Conservation (phyloP, 2,888 invertebrate species). For the Patella ulyssiponensis region DNA sequence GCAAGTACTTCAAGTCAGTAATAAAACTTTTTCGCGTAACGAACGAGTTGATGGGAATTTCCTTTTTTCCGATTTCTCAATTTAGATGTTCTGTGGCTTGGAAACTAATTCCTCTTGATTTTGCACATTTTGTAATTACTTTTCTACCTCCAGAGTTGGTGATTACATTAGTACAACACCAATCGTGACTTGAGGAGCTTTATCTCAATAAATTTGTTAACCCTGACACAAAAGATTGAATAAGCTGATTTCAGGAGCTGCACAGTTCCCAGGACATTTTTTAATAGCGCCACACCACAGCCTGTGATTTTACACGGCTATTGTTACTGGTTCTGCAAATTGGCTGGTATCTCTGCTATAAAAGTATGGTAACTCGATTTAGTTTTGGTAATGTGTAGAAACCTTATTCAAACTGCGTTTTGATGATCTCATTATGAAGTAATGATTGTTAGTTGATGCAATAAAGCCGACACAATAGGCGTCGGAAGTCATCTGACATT, state of each 20-base stretch:
- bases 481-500: neutral
- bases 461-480: neutral
- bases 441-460: neutral
- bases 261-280: no score
- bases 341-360: no score
- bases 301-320: no score
- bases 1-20: no score
- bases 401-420: neutral
- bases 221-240: neutral
- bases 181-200: neutral
- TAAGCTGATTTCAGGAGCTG: no score
- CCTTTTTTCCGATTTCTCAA: neutral
- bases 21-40: no score
- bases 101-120: neutral
- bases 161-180: constrained; percentile 2
- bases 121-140: constrained; percentile 3
- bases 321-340: no score
- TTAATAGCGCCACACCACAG: no score
- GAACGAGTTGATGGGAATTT: neutral
- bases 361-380: neutral
- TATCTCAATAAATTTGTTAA: constrained; percentile 5
- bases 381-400: neutral
- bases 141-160: neutral
- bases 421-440: neutral
- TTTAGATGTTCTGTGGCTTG: neutral